Percentiles rank a stretch among this genome's conserved stretches.
Evolutionary conservation across 2,888 invertebrate genomes (phyloP).

Genomic region (Hecatera dysodea): DNA sequence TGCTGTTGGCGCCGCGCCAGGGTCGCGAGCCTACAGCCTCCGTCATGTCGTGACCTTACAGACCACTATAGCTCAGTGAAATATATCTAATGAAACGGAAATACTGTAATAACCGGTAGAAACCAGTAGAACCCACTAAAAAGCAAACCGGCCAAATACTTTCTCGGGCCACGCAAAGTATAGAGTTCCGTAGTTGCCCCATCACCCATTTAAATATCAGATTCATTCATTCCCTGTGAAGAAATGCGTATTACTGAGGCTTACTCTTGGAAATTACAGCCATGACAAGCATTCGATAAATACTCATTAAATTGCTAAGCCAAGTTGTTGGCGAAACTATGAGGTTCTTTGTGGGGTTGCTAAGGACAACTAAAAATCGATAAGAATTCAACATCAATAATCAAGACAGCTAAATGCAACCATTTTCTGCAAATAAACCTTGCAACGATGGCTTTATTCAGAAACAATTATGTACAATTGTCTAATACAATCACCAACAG

Average conservation of each 20-base stretch:
- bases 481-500: conserved; percentile 32
- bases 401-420: conserved; percentile 1
- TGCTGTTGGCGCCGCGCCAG: conserved; percentile 77
- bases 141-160: too few relatives aligned
- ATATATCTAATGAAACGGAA: conserved; percentile 29
- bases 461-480: conserved; percentile 42
- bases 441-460: conserved; percentile 32
- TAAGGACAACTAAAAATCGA: neutral
- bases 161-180: too few relatives aligned
- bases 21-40: conserved; percentile 60
- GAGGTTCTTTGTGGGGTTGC: too few relatives aligned
- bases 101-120: neutral
- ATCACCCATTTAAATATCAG: too few relatives aligned
- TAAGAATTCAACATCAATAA: conserved; percentile 1
- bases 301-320: too few relatives aligned
- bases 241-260: too few relatives aligned
- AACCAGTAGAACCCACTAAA: neutral
- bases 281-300: too few relatives aligned
- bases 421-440: conserved; percentile 20
- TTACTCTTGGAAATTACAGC: too few relatives aligned
- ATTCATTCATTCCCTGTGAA: too few relatives aligned
- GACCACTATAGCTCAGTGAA: conserved; percentile 28
- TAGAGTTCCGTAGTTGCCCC: too few relatives aligned
- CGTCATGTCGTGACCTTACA: conserved; percentile 54
- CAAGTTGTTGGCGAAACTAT: too few relatives aligned